These are phyloP conservation scores for Drosophila buzzatii DNA, from an alignment of 2,888 invertebrate genomes.

Conservation along the genomic window DNA sequence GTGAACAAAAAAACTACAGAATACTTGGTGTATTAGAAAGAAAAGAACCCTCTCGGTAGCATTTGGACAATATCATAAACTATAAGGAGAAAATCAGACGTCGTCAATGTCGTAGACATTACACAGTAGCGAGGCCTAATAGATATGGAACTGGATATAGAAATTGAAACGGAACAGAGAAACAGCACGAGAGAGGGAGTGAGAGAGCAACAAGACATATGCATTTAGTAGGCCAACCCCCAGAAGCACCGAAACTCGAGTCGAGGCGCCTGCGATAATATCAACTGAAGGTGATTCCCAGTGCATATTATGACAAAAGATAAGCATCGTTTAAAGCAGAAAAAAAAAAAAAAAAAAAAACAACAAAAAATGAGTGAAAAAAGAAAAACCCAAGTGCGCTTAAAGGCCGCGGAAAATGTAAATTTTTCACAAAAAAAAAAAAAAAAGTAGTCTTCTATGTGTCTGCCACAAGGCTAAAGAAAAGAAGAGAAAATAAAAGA, in stretches of 20 bases:
- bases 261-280: constrained; percentile 69
- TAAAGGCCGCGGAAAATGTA: constrained; percentile 70
- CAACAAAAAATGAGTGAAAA: constrained; percentile 2
- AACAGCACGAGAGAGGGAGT: neutral
- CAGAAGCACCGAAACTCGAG: constrained; percentile 46
- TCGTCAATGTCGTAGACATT: constrained; percentile 32
- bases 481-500: constrained; percentile 29
- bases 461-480: constrained; percentile 37
- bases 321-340: constrained; percentile 74
- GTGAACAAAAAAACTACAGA: constrained; percentile 25
- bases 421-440: constrained; percentile 49
- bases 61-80: constrained; percentile 9
- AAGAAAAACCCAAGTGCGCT: constrained; percentile 32
- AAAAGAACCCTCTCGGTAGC: neutral
- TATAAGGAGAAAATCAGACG: constrained; percentile 40
- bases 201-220: neutral
- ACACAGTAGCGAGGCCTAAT: constrained; percentile 51
- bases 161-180: neutral
- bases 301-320: constrained; percentile 82
- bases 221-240: constrained; percentile 24
- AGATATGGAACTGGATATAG: neutral
- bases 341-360: constrained; percentile 12
- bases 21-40: constrained; percentile 9
- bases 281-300: constrained; percentile 77
- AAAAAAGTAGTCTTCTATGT: constrained; percentile 15